Conservation (phyloP, 2,113 vertebrate species). For the Brachypteracias leptosomus region DNA sequence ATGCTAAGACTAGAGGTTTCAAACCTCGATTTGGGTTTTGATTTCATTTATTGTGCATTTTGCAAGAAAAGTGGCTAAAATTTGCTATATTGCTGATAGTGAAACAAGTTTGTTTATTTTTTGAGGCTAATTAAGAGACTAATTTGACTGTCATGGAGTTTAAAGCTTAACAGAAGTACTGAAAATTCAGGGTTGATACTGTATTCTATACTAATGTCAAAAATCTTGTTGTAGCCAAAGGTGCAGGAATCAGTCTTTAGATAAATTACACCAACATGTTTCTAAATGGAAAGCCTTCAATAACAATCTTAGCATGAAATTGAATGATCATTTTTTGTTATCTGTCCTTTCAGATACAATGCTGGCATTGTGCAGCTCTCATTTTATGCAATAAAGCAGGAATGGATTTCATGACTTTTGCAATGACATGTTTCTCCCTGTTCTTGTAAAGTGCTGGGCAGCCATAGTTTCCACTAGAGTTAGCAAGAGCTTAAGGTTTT, state of each 20-base stretch:
- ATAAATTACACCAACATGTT: not conserved
- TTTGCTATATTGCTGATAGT: not conserved
- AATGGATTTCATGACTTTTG: not conserved
- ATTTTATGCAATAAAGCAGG: not conserved
- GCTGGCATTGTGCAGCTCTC: not conserved
- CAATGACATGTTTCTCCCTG: not conserved
- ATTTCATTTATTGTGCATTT: not conserved
- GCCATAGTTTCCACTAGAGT: slow-evolving; percentile 22
- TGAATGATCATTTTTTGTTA: not conserved
- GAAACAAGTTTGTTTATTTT: not conserved
- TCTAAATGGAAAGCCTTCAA: not conserved
- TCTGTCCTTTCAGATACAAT: not conserved
- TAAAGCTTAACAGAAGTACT: not conserved
- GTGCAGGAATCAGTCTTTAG: not conserved
- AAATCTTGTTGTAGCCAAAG: not conserved
- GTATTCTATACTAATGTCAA: not conserved
- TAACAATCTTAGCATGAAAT: not conserved
- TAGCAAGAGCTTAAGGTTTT: slow-evolving; percentile 40
- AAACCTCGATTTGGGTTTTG: not conserved
- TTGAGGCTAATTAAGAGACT: not conserved
- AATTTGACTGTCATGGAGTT: not conserved
- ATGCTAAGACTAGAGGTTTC: not conserved
- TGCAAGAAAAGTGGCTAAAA: not conserved
- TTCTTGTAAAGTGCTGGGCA: slow-evolving; percentile 9
- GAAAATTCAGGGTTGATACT: not conserved